Evolutionary conservation across 2,797 vertebrate genomes (phyloP).

Genomic region (Eospalax fontanierii): DNA sequence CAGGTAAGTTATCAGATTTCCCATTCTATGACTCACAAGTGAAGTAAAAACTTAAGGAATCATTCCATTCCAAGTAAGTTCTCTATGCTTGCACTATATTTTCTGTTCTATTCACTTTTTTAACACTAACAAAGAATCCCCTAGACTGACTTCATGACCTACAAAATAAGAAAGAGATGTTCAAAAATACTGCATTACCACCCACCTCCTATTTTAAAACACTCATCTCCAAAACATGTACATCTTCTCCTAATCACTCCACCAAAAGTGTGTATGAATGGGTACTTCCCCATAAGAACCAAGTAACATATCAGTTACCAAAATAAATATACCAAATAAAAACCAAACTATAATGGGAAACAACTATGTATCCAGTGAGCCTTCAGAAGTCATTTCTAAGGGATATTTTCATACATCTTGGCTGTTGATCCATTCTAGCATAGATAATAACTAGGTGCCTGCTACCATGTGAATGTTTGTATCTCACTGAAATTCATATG

Average conservation of each 20-base stretch:
- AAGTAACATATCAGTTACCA: not conserved
- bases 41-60: constrained; percentile 52
- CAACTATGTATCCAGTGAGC: not conserved
- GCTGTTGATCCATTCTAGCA: not conserved
- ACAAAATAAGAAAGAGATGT: not conserved
- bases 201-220: not conserved
- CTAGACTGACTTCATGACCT: not conserved
- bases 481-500: not conserved
- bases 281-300: not conserved
- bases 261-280: not conserved
- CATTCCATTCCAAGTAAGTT: not conserved
- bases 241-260: not conserved
- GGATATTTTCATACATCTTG: not conserved
- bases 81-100: not conserved
- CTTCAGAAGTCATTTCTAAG: not conserved
- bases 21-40: constrained; percentile 7
- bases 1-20: constrained; percentile 54
- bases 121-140: not conserved
- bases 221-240: not conserved
- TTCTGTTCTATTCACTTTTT: not conserved
- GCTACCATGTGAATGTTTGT: not conserved
- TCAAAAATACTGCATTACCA: not conserved
- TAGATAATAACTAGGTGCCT: not conserved
- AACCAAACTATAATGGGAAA: not conserved
- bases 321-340: constrained; percentile 25